phyloP scores from a whole-genome alignment of 2,113 vertebrate genomes.

The Hydrolagus affinis region DNA sequence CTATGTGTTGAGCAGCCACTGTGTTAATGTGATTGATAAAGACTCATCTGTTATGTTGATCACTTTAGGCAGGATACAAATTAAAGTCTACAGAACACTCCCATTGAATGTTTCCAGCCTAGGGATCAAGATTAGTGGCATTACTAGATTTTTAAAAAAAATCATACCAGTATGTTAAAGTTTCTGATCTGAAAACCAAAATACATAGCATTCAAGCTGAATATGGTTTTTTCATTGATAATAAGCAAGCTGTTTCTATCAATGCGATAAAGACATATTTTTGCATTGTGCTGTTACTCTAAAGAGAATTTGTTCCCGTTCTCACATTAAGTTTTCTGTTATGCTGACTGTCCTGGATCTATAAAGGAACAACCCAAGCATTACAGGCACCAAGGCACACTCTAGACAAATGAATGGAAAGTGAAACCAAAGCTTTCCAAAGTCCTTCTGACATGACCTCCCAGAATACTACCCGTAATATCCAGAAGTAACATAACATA shows the following conservation, averaged over 20 bases:
- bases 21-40: conserved; percentile 20
- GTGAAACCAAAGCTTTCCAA: background rate
- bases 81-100: background rate
- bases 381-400: too few relatives aligned
- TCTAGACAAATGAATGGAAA: background rate
- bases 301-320: too few relatives aligned
- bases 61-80: background rate
- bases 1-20: background rate
- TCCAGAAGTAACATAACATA: background rate
- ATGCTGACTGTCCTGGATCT: background rate
- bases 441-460: background rate
- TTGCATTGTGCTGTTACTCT: background rate
- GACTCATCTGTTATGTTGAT: background rate
- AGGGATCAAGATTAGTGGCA: background rate
- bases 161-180: background rate
- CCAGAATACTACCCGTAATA: background rate
- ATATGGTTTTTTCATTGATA: background rate
- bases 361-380: background rate
- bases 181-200: background rate
- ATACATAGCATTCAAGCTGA: background rate
- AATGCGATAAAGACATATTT: background rate
- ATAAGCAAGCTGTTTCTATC: background rate
- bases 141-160: background rate
- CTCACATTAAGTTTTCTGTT: background rate
- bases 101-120: background rate